phyloP scores from a whole-genome alignment of 2,113 vertebrate genomes.

The Ptilorrhoa leucosticta region DNA sequence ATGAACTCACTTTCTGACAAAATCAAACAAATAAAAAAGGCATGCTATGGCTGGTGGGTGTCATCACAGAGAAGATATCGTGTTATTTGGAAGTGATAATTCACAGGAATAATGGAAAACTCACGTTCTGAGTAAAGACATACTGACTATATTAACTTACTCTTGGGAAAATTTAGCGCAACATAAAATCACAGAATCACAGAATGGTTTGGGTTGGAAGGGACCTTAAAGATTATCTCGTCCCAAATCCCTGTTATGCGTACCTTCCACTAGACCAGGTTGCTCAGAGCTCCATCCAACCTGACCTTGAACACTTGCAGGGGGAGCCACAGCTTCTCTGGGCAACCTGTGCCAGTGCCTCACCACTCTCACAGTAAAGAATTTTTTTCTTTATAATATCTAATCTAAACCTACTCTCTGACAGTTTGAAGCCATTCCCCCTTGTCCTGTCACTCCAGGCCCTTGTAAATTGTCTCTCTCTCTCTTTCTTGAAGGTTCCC shows the following conservation, averaged over 20 bases:
- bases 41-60: background rate
- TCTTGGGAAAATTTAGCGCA: background rate
- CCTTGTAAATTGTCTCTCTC: background rate
- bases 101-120: background rate
- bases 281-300: background rate
- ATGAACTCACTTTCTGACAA: background rate
- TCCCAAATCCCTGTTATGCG: background rate
- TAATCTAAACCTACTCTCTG: background rate
- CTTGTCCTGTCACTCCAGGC: background rate
- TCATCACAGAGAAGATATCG: background rate
- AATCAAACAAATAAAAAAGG: background rate
- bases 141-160: background rate
- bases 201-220: background rate
- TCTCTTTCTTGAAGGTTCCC: background rate
- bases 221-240: background rate
- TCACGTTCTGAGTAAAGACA: background rate
- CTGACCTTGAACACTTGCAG: background rate
- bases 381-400: background rate
- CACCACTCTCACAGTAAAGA: background rate
- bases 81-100: background rate
- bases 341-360: fast-evolving
- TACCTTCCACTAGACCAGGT: background rate
- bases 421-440: background rate
- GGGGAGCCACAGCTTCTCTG: fast-evolving
- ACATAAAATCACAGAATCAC: background rate